Conservation (phyloP, 2,113 vertebrate genomes). For the Melanerpes aurifrons region DNA sequence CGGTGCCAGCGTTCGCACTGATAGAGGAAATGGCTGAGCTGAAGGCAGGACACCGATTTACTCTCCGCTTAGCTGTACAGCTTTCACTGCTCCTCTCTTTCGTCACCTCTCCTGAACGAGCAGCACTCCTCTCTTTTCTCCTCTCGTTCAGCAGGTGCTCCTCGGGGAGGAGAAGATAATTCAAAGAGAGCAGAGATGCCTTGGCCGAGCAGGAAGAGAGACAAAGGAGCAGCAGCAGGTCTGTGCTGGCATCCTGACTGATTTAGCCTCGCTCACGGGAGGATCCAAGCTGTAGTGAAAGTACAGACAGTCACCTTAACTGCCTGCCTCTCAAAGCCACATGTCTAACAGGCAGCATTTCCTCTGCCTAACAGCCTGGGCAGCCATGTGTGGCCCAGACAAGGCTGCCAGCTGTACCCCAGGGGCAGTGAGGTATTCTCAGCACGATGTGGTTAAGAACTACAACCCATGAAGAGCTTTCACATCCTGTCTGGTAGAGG, state of each 20-base stretch:
- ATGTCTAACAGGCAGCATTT: not conserved
- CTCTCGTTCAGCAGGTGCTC: not conserved
- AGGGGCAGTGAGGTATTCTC: not conserved
- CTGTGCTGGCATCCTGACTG: not conserved
- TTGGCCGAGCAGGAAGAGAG: slow-evolving; percentile 57
- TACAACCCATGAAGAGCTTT: not conserved
- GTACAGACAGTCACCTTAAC: not conserved
- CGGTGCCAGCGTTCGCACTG: slow-evolving; percentile 12
- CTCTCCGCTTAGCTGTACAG: not conserved
- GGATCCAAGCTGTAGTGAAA: not conserved
- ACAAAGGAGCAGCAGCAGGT: slow-evolving; percentile 67
- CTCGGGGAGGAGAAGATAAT: not conserved
- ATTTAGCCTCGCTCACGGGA: not conserved
- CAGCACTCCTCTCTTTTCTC: not conserved
- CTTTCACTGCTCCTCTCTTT: not conserved
- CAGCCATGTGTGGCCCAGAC: not conserved
- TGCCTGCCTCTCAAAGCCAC: not conserved
- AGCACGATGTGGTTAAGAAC: not conserved
- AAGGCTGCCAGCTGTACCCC: not conserved
- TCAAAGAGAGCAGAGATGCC: slow-evolving; percentile 44
- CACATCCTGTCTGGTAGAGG: accelerated
- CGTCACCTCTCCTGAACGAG: not conserved
- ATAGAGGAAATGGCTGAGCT: slow-evolving; percentile 42
- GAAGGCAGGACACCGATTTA: not conserved
- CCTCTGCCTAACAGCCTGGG: slow-evolving; percentile 3